A percentile compares a stretch with the other conserved stretches of the same genome.
Evolutionary conservation across 2,113 vertebrate genomes (phyloP).

Genomic region (Thinocorus orbignyianus): DNA sequence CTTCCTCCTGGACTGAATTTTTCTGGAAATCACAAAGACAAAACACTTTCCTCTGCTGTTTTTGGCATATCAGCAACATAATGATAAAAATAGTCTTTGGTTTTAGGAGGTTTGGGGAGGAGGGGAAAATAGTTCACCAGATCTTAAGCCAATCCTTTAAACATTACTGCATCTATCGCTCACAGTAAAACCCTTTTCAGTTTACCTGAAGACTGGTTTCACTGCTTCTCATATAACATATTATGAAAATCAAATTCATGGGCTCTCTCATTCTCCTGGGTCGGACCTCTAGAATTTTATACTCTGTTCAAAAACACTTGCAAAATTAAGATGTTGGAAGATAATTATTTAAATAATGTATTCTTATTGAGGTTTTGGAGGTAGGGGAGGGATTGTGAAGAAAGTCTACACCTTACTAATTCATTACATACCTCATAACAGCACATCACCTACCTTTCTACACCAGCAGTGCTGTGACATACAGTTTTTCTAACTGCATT

Average conservation of each 20-base stretch:
- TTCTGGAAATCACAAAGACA: background rate
- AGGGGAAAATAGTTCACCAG: background rate
- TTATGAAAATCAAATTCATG: background rate
- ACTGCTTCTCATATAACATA: background rate
- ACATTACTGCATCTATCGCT: background rate
- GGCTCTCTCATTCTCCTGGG: background rate
- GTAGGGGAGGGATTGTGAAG: background rate
- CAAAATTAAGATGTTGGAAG: background rate
- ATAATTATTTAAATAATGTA: background rate
- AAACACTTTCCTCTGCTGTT: background rate
- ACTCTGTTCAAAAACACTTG: background rate
- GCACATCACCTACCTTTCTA: conserved; percentile 7
- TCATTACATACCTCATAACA: background rate
- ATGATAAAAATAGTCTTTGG: background rate
- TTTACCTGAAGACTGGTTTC: background rate
- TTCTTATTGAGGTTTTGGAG: background rate
- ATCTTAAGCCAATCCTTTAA: background rate
- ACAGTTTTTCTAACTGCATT: background rate
- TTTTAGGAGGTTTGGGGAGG: background rate
- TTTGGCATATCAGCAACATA: background rate
- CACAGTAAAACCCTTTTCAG: background rate
- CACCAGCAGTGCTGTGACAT: background rate
- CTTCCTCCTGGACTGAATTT: background rate
- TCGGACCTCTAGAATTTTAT: background rate
- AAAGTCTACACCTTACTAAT: background rate